Percentiles rank a stretch among this genome's conserved stretches.
phyloP scores from a whole-genome alignment of 2,888 invertebrate species.

The Tholera decimalis region DNA sequence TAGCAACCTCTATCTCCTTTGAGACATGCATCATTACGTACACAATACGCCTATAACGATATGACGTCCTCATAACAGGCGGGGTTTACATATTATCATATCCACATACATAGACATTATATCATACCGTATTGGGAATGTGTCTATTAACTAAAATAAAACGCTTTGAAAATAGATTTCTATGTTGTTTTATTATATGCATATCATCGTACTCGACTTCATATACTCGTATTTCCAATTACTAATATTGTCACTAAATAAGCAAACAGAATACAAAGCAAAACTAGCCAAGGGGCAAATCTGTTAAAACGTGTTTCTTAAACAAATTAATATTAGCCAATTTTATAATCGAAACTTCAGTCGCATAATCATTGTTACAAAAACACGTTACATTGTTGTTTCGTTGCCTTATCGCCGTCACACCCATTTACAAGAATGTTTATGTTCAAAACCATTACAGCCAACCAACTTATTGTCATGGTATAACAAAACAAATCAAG shows the following conservation, averaged over 20 bases:
- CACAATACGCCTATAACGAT: conserved; percentile 21
- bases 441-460: not conserved
- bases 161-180: not conserved
- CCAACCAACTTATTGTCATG: not conserved
- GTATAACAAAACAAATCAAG: conserved; percentile 32
- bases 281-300: too few relatives aligned
- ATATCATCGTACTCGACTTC: too few relatives aligned
- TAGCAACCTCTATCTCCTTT: conserved; percentile 33
- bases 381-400: not conserved
- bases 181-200: not conserved
- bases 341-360: not conserved
- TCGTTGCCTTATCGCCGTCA: not conserved
- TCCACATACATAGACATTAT: not conserved
- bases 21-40: conserved; percentile 33
- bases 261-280: too few relatives aligned
- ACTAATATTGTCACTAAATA: too few relatives aligned
- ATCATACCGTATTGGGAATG: not conserved
- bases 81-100: not conserved
- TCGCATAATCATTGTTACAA: not conserved
- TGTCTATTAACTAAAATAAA: not conserved
- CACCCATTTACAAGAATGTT: not conserved
- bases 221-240: too few relatives aligned
- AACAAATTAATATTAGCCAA: not conserved
- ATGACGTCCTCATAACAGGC: conserved; percentile 2
- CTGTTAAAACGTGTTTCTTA: too few relatives aligned